Base-by-base conservation (phyloP, 2,797 vertebrate species). In the Acipenser transmontanus region DNA sequence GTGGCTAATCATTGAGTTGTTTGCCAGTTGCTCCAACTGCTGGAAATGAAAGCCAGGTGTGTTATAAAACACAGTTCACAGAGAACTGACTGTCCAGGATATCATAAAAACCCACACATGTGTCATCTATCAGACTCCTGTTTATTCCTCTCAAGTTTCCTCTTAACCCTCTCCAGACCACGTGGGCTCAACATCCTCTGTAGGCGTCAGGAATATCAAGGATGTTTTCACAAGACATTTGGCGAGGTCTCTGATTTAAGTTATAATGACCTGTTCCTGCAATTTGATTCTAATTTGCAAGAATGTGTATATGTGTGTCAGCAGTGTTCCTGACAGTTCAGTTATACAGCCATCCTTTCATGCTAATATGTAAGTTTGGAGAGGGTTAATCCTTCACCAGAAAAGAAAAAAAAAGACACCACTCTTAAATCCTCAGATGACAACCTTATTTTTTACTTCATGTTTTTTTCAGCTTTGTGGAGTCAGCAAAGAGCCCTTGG, bases 31-130 rank as follows among this genome's bases (percentile, higher is more conserved):
- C 1, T 54, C 52, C 52, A 34, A 47, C 8, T 17, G 60, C 14
- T 61, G 60, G 17, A 61, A 61, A 61, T 61, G 60, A 61, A 61
- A 61, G 60, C 60, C 60, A 61, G 60, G 60, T 61, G 60, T 61
- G 60, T 34, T 34, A 61, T 20, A 34, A 61, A n/a, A 54, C 52
- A n/a, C 9, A 61, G 60, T 17, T 14, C 60, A 34, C 17, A 34
- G 2, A 61, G 8, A 47, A 61, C 60, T 14, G 10, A 61, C 60
- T 4, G 2, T 34, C 34, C n/a, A 20, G 17, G 60, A 61, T 20
- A 34, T 47, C 17, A 20, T 61, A 61, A 61, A 61, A 61, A 61
- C 6, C 60, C 13, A 5, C n/a, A n/a, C 60, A 34, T 61, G 60
- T 61, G 60, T 17, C 60, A 61, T 7, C 60, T 10, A 61, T 61